Base-by-base conservation (phyloP, 1,140 invertebrate species). In the Asbolus verrucosus region DNA sequence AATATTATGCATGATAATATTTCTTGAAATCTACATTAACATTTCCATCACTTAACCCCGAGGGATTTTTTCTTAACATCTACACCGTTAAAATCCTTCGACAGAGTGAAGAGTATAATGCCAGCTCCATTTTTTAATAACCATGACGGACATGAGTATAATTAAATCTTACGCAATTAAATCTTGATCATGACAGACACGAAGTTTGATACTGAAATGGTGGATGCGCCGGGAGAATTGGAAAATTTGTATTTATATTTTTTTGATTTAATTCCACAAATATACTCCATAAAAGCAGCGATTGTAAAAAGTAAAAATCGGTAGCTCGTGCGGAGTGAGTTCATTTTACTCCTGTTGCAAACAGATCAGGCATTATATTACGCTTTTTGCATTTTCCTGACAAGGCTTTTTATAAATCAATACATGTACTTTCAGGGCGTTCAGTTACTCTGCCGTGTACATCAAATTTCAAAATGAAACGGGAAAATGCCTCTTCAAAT, bases 341-440 rank as follows among this genome's bases (percentile, higher is more conserved):
- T 54, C 21, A 27, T 54, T 54, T 54, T 54, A 0, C n/a, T 54
- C 46, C 4, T 54, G 46, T 54, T 54, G 9, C 21, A 54, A 54
- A 54, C 46, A 46, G 46, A 27, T 54, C 46, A 54, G 21, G 46
- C 46, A 27, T 54, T 27, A 30, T 54, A 21, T 54, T 54, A 54
- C 46, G 46, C 19, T 54, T 54, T 54, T 54, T 54, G 21, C 21
- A 27, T 54, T 54, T 54, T 54, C 19, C 46, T 27, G 46, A 27
- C 46, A 54, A 54, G 46, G 46, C 46, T 54, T 54, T 54, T 54
- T 54, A 54, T 30, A 54, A 54, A 54, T 54, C 46, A 24, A 54
- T 54, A 54, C 46, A 27, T 54, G 46, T 30, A 54, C 46, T 54
- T 54, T 54, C 9, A 27, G 21, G 21, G 21, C 46, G 46, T 54